phyloP scores from a whole-genome alignment of 2,888 invertebrate species.

The Pediacus dermestoides region DNA sequence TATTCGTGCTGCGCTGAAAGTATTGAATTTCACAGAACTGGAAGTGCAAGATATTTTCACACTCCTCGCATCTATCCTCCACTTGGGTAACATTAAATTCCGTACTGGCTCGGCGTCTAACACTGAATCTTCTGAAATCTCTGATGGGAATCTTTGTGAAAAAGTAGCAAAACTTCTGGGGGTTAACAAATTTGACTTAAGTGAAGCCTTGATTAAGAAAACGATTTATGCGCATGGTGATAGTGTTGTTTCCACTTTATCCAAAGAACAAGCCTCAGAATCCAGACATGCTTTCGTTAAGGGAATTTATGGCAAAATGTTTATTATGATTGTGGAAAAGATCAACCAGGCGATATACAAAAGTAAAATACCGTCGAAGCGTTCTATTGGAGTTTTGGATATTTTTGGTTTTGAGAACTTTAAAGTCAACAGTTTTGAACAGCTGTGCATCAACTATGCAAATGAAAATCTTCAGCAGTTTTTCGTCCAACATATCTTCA shows the following conservation, averaged over 20 bases:
- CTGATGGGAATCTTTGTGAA: constrained; percentile 65
- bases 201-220: constrained; percentile 78
- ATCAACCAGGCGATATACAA: constrained; percentile 83
- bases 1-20: constrained; percentile 89
- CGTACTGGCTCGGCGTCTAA: constrained; percentile 69
- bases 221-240: constrained; percentile 84
- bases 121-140: constrained; percentile 83
- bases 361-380: constrained; percentile 57
- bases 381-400: constrained; percentile 87
- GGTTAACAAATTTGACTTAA: constrained; percentile 65
- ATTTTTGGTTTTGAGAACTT: constrained; percentile 98
- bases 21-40: constrained; percentile 78
- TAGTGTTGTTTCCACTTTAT: constrained; percentile 61
- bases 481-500: constrained; percentile 93
- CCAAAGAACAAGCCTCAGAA: constrained; percentile 73
- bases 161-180: constrained; percentile 70
- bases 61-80: constrained; percentile 81
- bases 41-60: constrained; percentile 84
- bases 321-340: constrained; percentile 83
- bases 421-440: constrained; percentile 87
- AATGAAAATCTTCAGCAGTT: constrained; percentile 97
- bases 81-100: constrained; percentile 88
- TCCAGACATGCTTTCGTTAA: constrained; percentile 91
- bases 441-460: constrained; percentile 94
- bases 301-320: constrained; percentile 87